Percentiles rank a stretch among this genome's conserved stretches.
These are phyloP conservation scores for Chloroceryle aenea DNA, from an alignment of 2,113 vertebrate species.

Conservation along the genomic window DNA sequence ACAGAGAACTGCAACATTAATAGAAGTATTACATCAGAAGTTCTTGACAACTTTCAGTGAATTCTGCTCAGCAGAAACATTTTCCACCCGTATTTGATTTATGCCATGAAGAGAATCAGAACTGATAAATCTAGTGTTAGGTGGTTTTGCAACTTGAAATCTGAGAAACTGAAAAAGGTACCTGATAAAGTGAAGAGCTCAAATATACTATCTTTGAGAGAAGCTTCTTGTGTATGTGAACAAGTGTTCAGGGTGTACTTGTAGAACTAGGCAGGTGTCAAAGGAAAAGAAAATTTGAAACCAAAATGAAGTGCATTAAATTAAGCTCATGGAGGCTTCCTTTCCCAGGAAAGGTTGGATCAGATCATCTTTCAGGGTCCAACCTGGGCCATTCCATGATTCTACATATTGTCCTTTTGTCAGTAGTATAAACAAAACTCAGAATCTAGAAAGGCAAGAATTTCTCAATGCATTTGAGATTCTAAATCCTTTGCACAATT, in stretches of 20 bases:
- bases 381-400: neutral
- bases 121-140: neutral
- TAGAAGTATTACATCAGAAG: neutral
- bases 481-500: neutral
- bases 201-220: neutral
- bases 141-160: neutral
- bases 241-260: neutral
- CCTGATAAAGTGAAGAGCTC: neutral
- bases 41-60: neutral
- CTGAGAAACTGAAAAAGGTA: neutral
- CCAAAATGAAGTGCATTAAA: neutral
- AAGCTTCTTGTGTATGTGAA: neutral
- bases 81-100: neutral
- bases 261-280: neutral
- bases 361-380: neutral
- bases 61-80: neutral
- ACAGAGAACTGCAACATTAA: neutral
- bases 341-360: neutral
- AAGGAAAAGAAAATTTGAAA: neutral
- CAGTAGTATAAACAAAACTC: neutral
- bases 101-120: neutral
- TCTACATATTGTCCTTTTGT: neutral
- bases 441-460: neutral
- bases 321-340: neutral
- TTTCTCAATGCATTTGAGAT: neutral